Evolutionary conservation across 1,140 invertebrate genomes (phyloP).

Genomic region (Oryctes rhinoceros): DNA sequence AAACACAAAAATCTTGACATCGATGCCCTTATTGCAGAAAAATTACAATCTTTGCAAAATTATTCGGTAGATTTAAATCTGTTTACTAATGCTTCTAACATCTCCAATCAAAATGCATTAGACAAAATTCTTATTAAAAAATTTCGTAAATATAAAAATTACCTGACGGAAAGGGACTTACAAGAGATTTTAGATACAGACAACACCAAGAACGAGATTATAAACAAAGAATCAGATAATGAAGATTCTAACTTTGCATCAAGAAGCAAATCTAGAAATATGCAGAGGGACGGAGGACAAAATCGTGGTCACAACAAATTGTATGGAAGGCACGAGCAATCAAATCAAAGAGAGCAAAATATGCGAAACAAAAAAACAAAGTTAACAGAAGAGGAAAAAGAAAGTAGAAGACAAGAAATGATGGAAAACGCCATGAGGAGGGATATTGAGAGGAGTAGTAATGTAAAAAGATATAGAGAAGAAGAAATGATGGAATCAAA

Average conservation of each 20-base stretch:
- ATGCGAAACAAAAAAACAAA: slow-evolving; percentile 49
- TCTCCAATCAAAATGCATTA: slow-evolving; percentile 62
- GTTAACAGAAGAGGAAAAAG: slow-evolving; percentile 75
- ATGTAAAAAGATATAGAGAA: slow-evolving; percentile 71
- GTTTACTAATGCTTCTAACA: slow-evolving; percentile 42
- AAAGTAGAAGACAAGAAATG: slow-evolving; percentile 80
- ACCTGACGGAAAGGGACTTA: slow-evolving; percentile 64
- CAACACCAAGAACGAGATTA: slow-evolving; percentile 57
- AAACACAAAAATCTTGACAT: slow-evolving; percentile 67
- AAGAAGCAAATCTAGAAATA: slow-evolving; percentile 53
- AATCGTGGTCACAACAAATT: slow-evolving; percentile 47
- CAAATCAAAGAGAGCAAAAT: not conserved
- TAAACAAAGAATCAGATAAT: slow-evolving; percentile 58
- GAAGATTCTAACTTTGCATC: slow-evolving; percentile 52
- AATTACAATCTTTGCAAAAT: slow-evolving; percentile 61
- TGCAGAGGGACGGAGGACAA: slow-evolving; percentile 41
- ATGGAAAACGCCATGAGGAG: slow-evolving; percentile 78
- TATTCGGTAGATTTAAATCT: slow-evolving; percentile 38
- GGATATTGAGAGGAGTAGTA: slow-evolving; percentile 72
- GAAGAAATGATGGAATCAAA: slow-evolving; percentile 70
- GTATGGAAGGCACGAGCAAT: slow-evolving; percentile 43
- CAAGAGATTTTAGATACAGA: slow-evolving; percentile 63
- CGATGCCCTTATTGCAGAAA: slow-evolving; percentile 63
- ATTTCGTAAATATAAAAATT: slow-evolving; percentile 63
- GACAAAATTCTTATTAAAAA: slow-evolving; percentile 66